phyloP scores from a whole-genome alignment of 2,113 vertebrate species.

The Neotoma lepida region DNA sequence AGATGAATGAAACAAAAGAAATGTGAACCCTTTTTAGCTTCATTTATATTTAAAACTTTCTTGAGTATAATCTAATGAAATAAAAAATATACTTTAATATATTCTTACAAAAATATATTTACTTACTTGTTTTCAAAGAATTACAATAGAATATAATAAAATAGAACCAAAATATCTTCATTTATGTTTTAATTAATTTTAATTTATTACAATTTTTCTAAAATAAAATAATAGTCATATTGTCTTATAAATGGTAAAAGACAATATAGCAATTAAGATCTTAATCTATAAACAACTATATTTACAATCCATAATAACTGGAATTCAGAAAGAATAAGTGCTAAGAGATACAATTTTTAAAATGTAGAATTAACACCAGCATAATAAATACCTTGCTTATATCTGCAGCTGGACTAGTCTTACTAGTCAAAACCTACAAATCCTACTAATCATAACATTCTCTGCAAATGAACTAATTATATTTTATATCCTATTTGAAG shows the following conservation, averaged over 20 bases:
- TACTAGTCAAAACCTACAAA: neutral
- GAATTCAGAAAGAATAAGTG: neutral
- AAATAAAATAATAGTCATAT: neutral
- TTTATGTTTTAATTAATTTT: constrained; percentile 36
- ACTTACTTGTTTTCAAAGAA: neutral
- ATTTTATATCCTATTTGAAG: neutral
- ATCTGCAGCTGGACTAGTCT: neutral
- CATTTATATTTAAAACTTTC: constrained; percentile 47
- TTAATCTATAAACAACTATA: constrained; percentile 5
- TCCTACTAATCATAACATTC: neutral
- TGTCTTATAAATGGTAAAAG: neutral
- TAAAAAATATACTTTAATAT: constrained; percentile 16
- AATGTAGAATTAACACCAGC: neutral
- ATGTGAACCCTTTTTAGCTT: constrained; percentile 1
- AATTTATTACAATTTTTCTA: constrained; percentile 29
- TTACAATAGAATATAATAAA: constrained; percentile 24
- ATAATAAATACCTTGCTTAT: neutral
- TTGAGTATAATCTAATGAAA: neutral
- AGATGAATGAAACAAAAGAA: neutral
- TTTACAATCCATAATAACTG: neutral
- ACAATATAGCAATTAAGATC: neutral
- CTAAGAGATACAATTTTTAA: neutral
- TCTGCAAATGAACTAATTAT: neutral
- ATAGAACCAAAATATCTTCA: neutral
- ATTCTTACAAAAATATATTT: constrained; percentile 35